Evolutionary conservation across 2,888 invertebrate genomes (phyloP).

Genomic region (Heteropelma amictum): DNA sequence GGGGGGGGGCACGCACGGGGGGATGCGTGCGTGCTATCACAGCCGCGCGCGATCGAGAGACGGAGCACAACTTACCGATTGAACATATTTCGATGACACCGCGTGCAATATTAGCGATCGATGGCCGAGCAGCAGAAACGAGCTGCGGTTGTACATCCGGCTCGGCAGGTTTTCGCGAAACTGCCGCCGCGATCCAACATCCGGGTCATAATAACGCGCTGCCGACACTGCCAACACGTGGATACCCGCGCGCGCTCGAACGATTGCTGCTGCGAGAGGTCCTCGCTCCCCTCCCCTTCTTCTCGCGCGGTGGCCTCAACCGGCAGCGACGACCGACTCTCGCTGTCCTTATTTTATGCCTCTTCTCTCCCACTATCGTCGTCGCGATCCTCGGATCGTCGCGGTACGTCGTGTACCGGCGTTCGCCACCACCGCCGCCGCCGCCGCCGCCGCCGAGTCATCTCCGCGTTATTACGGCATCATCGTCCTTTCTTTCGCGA

Average conservation of each 20-base stretch:
- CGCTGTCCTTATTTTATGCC: slow-evolving; percentile 43
- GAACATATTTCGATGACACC: slow-evolving; percentile 77
- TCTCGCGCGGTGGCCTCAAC: slow-evolving; percentile 58
- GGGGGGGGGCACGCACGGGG: no score
- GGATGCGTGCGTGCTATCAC: no score
- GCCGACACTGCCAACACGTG: slow-evolving; percentile 78
- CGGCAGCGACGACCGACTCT: no score
- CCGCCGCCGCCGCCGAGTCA: slow-evolving; percentile 40
- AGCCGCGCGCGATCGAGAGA: no score
- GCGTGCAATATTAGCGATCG: slow-evolving; percentile 74
- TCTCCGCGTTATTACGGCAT: slow-evolving; percentile 50
- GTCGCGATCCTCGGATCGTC: no score
- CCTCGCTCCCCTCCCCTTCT: slow-evolving; percentile 66
- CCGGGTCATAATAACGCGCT: slow-evolving; percentile 79
- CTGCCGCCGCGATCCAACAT: slow-evolving; percentile 78
- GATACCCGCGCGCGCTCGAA: slow-evolving; percentile 70
- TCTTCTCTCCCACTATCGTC: slow-evolving; percentile 50
- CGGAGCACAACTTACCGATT: slow-evolving; percentile 74
- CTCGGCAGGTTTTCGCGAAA: slow-evolving; percentile 77
- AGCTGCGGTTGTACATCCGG: slow-evolving; percentile 75
- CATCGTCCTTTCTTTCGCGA: slow-evolving; percentile 18
- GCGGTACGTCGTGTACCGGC: slow-evolving; percentile 48
- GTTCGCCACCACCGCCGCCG: slow-evolving; percentile 45
- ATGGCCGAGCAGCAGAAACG: slow-evolving; percentile 67
- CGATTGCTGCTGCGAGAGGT: slow-evolving; percentile 69